A percentile compares a stretch with the other conserved stretches of the same genome.
Conservation (phyloP, 2,113 vertebrate genomes). For the Paramisgurnus dabryanus region DNA sequence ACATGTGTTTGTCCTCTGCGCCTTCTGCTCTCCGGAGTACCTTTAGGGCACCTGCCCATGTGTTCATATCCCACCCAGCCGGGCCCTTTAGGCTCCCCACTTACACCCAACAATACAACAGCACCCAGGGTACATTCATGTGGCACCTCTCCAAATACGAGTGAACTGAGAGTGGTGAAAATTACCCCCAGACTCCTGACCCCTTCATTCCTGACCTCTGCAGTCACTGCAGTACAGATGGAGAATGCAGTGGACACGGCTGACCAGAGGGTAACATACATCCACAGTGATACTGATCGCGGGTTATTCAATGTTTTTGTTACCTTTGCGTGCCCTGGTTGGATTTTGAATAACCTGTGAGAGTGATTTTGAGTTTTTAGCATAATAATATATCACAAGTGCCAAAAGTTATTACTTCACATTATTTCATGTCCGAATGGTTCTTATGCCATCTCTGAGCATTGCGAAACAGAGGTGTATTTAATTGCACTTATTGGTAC, state of each 20-base stretch:
- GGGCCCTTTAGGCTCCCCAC: slow-evolving; percentile 45
- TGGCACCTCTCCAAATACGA: slow-evolving; percentile 22
- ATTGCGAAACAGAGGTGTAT: slow-evolving; percentile 21
- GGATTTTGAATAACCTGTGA: slow-evolving; percentile 3
- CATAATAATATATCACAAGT: slow-evolving; percentile 25
- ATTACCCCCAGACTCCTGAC: not conserved
- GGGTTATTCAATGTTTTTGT: not conserved
- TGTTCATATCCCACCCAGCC: slow-evolving; percentile 56
- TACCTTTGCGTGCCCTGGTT: not conserved
- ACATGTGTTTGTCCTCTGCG: slow-evolving; percentile 78
- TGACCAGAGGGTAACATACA: slow-evolving; percentile 19
- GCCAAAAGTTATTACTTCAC: slow-evolving; percentile 28
- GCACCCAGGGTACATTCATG: not conserved
- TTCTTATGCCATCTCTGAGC: not conserved
- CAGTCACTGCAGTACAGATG: slow-evolving; percentile 18
- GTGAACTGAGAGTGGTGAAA: slow-evolving; percentile 25
- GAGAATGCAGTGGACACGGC: slow-evolving; percentile 23
- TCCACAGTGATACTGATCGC: slow-evolving; percentile 7
- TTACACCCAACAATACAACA: slow-evolving; percentile 44
- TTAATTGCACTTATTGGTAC: slow-evolving; percentile 1
- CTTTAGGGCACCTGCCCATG: slow-evolving; percentile 71
- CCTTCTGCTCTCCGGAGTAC: slow-evolving; percentile 66
- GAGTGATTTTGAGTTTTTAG: not conserved
- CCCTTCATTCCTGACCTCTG: slow-evolving; percentile 15
- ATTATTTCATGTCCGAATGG: slow-evolving; percentile 35